phyloP scores from a whole-genome alignment of 2,888 invertebrate species.

The Ormyrus nitidulus region DNA sequence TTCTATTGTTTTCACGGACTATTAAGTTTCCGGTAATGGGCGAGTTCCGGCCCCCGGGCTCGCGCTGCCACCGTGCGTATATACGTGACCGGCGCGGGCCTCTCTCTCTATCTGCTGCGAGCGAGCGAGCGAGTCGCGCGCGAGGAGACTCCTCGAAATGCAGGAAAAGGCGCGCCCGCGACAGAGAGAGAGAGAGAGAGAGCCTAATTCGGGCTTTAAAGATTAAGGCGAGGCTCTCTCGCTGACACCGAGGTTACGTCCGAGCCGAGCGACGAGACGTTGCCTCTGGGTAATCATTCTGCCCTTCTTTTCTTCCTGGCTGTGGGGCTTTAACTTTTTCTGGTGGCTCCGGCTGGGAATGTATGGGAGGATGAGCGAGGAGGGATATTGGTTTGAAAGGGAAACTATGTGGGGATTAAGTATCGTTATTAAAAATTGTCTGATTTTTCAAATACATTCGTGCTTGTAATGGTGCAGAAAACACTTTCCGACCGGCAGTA shows the following conservation, averaged over 20 bases:
- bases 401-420: too few relatives aligned
- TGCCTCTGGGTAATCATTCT: too few relatives aligned
- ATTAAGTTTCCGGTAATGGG: conserved; percentile 74
- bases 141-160: conserved; percentile 70
- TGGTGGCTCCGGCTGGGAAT: too few relatives aligned
- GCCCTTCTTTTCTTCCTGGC: too few relatives aligned
- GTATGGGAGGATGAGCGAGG: too few relatives aligned
- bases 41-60: conserved; percentile 65
- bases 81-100: neutral
- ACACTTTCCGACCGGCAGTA: too few relatives aligned
- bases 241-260: too few relatives aligned
- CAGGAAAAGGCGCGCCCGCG: conserved; percentile 74
- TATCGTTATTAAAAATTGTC: too few relatives aligned
- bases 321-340: too few relatives aligned
- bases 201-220: conserved; percentile 70
- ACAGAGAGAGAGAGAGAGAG: conserved; percentile 32
- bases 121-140: conserved; percentile 52
- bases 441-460: too few relatives aligned
- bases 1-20: conserved; percentile 76
- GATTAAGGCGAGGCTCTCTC: conserved; percentile 72
- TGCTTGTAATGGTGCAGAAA: too few relatives aligned
- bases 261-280: neutral
- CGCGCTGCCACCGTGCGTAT: neutral
- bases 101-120: neutral
- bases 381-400: too few relatives aligned